A percentile compares a stretch with the other conserved stretches of the same genome.
These are phyloP conservation scores for Allophyes oxyacanthae DNA, from an alignment of 2,888 invertebrate genomes.

Conservation along the genomic window DNA sequence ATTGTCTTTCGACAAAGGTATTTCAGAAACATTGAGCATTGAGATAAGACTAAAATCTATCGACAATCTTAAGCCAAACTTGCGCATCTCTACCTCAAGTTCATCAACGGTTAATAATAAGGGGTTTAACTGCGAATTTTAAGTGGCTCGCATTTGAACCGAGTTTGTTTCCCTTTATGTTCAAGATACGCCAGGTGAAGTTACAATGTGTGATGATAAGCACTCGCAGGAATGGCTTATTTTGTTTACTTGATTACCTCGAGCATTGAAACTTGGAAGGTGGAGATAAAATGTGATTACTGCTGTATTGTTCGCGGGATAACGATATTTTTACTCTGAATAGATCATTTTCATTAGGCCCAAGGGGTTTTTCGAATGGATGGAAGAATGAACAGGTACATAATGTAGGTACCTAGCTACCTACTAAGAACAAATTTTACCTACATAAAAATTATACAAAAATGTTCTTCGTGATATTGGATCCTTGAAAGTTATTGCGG, in stretches of 20 bases:
- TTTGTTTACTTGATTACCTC: slow-evolving; percentile 47
- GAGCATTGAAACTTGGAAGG: slow-evolving; percentile 9
- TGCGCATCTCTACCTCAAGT: slow-evolving; percentile 57
- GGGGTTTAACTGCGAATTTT: slow-evolving; percentile 71
- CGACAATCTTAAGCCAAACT: slow-evolving; percentile 36
- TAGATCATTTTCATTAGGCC: slow-evolving; percentile 10
- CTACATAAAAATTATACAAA: too few species aligned
- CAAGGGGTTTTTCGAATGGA: background rate
- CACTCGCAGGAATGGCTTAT: slow-evolving; percentile 35
- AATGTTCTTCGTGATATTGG: too few species aligned
- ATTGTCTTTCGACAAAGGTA: too few species aligned
- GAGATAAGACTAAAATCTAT: slow-evolving; percentile 28
- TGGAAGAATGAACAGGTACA: too few species aligned
- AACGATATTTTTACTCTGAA: background rate
- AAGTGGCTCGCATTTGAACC: slow-evolving; percentile 72
- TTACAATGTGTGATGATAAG: slow-evolving; percentile 52
- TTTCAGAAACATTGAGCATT: too few species aligned
- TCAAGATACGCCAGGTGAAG: slow-evolving; percentile 64
- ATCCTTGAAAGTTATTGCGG: too few species aligned
- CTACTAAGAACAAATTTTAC: too few species aligned
- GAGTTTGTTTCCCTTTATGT: slow-evolving; percentile 62
- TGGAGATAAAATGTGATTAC: slow-evolving; percentile 25
- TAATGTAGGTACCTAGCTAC: too few species aligned
- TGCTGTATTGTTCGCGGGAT: background rate
- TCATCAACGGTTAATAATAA: slow-evolving; percentile 73